Evolutionary conservation across 2,888 invertebrate species (phyloP).

Genomic region (Tachina lurida): DNA sequence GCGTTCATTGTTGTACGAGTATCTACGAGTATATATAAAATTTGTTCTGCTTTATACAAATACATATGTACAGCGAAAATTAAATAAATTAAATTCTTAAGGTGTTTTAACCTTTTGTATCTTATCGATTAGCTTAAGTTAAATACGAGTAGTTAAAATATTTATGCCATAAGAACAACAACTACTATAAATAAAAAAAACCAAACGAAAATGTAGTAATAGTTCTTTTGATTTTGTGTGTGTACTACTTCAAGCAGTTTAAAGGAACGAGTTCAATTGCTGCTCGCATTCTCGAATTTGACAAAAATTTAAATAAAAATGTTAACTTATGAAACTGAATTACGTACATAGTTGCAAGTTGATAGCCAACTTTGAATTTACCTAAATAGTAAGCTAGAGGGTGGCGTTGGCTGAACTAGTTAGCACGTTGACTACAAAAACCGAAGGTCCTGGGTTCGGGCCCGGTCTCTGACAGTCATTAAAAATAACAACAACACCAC

Average conservation of each 20-base stretch:
- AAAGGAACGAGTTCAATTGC: constrained; percentile 24
- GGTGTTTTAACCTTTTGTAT: constrained; percentile 67
- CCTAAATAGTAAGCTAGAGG: no score
- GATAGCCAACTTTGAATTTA: no score
- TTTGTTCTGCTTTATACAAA: neutral
- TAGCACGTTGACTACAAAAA: no score
- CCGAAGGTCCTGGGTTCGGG: no score
- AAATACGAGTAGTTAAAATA: constrained; percentile 58
- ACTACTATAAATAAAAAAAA: constrained; percentile 7
- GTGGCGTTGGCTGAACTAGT: no score
- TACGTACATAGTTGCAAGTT: no score
- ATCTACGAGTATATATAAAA: neutral
- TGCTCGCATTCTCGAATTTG: neutral
- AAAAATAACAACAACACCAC: no score
- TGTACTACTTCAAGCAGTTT: constrained; percentile 20
- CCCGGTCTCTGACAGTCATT: no score
- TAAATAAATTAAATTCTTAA: constrained; percentile 30
- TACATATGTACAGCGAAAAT: neutral
- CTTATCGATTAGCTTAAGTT: constrained; percentile 70
- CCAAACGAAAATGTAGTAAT: constrained; percentile 43
- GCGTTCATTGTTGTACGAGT: neutral
- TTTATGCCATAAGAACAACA: constrained; percentile 54
- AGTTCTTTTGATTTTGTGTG: constrained; percentile 36
- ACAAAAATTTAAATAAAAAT: no score
- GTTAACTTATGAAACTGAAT: no score